Evolutionary conservation across 2,888 invertebrate genomes (phyloP).

Genomic region (Macrosiphum euphorbiae): DNA sequence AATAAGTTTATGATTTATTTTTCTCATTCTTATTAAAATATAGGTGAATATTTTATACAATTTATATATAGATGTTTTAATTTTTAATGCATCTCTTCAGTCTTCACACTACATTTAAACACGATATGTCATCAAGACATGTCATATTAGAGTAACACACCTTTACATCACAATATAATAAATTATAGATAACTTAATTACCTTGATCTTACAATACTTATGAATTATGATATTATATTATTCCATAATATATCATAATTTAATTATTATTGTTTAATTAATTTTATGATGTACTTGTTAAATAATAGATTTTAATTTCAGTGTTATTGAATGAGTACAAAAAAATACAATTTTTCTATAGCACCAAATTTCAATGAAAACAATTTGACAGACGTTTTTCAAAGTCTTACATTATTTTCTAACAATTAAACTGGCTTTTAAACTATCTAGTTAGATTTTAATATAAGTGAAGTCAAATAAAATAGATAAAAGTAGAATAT

Average conservation of each 20-base stretch:
- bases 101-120: neutral
- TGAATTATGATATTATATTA: too few relatives aligned
- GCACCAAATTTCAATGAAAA: neutral
- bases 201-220: neutral
- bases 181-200: neutral
- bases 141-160: neutral
- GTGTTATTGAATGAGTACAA: neutral
- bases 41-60: neutral
- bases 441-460: neutral
- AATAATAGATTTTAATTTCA: neutral
- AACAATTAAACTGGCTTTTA: neutral
- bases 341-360: neutral
- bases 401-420: neutral
- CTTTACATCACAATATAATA: neutral
- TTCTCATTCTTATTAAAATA: neutral
- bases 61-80: neutral
- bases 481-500: neutral
- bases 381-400: neutral
- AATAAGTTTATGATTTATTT: neutral
- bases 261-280: neutral
- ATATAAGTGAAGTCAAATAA: neutral
- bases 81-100: neutral
- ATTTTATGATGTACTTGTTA: neutral
- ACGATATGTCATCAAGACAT: neutral
- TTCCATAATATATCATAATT: too few relatives aligned